phyloP scores from a whole-genome alignment of 2,113 vertebrate genomes.

The Ancistrus triradiatus region DNA sequence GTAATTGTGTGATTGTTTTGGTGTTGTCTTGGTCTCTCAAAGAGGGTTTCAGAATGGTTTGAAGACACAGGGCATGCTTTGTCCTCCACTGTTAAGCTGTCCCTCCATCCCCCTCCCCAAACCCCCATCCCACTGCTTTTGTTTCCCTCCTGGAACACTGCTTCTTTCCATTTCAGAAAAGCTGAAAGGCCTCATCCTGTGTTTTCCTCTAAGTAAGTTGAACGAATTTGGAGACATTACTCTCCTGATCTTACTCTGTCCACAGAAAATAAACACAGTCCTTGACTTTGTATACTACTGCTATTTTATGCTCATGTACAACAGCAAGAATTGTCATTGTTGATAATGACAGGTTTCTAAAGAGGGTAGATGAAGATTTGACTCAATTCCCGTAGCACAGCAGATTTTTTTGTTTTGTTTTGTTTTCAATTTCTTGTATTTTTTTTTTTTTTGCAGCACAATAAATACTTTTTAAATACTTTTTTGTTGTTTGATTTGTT shows the following conservation, averaged over 20 bases:
- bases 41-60: slow-evolving; percentile 71
- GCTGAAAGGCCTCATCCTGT: slow-evolving; percentile 26
- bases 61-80: slow-evolving; percentile 9
- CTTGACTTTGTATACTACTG: slow-evolving; percentile 53
- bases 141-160: slow-evolving; percentile 13
- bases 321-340: slow-evolving; percentile 41
- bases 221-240: slow-evolving; percentile 36
- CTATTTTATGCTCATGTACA: slow-evolving; percentile 52
- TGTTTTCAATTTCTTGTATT: slow-evolving; percentile 67
- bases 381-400: slow-evolving; percentile 76
- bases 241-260: slow-evolving; percentile 33
- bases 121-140: no score
- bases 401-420: no score
- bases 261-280: slow-evolving; percentile 32
- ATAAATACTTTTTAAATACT: slow-evolving; percentile 69
- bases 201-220: slow-evolving; percentile 30
- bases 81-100: slow-evolving; percentile 23
- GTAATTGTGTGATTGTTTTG: slow-evolving; percentile 59
- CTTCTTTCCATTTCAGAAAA: slow-evolving; percentile 16
- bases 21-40: slow-evolving; percentile 77
- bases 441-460: slow-evolving; percentile 71
- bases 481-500: no score
- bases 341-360: slow-evolving; percentile 66
- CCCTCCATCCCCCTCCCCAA: slow-evolving; percentile 2
- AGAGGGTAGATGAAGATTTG: slow-evolving; percentile 78